Evolutionary conservation across 2,113 vertebrate genomes (phyloP).

Genomic region (pig (Sus scrofa)): DNA sequence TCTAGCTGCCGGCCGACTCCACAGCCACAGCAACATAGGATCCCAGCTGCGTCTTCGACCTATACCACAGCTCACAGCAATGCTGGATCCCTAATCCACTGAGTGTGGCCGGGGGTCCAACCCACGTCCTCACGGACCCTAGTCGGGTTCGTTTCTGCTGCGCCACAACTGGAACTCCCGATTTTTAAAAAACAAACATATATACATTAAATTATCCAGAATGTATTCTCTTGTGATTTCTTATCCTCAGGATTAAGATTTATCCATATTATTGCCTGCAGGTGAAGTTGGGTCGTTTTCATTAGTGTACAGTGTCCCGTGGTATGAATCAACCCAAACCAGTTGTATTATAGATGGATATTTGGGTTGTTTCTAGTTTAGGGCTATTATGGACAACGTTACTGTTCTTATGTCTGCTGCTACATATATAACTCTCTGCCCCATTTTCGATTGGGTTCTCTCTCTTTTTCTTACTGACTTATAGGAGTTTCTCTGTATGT

Average conservation of each 20-base stretch:
- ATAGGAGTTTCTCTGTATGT: not conserved
- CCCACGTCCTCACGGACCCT: too few species aligned
- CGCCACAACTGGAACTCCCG: too few species aligned
- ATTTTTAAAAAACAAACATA: not conserved
- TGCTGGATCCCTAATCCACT: too few species aligned
- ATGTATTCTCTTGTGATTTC: not conserved
- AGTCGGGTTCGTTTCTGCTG: too few species aligned
- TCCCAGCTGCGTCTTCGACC: too few species aligned
- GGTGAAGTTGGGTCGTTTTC: slow-evolving; percentile 18
- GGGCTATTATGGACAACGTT: not conserved
- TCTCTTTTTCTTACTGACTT: slow-evolving; percentile 21
- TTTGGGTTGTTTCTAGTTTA: slow-evolving; percentile 37
- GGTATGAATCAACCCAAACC: not conserved
- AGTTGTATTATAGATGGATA: slow-evolving; percentile 4
- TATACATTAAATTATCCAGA: not conserved
- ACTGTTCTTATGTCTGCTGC: not conserved
- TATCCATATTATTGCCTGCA: not conserved
- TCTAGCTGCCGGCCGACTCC: too few species aligned
- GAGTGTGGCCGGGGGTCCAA: too few species aligned
- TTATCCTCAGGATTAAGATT: slow-evolving; percentile 1
- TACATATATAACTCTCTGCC: not conserved
- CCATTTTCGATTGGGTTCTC: not conserved
- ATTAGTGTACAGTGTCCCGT: not conserved
- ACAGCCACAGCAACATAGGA: too few species aligned
- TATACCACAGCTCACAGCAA: too few species aligned